Base-by-base conservation (phyloP, 64 coral and sea anemone species). In the Orbicella faveolata region DNA sequence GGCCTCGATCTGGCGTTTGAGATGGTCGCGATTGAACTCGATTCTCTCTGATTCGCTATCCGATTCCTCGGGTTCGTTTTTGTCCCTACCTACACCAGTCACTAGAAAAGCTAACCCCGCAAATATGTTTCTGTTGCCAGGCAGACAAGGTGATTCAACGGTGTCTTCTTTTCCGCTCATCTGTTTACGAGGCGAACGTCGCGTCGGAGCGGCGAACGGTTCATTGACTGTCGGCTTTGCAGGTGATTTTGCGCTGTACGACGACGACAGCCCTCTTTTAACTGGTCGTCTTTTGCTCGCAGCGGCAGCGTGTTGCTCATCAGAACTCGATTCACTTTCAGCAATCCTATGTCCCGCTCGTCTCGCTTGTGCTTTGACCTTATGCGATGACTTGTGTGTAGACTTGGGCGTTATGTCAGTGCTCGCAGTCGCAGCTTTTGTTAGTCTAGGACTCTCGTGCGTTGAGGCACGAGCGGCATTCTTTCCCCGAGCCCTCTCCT, bases 81-180 rank as follows among this genome's bases (percentile, higher is more conserved):
- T 35, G 9, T 79, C 54, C 21, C 89, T 85, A 11, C 63, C 25
- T 9, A 68, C 81, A 30, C 93, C 90, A 1, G 96, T 98, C n/a
- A 98, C 73, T 14, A 98, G 55, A 36, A 98, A 98, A 0, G 93
- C 93, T 79, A 93, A 95, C 0, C 96, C 96, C 57, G 93, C 90
- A 84, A 98, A 98, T 37, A 95, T 20, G 34, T 87, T 94, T 76
- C 84, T 75, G 36, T 94, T 88, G 13, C 21, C 11, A 1, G 67
- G 74, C 54, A 25, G 96, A 89, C 10, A 91, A 18, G 78, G 63
- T 19, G 39, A 70, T 20, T 83, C 36, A 7, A 75, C 59, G 23
- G 77, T 52, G 21, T 79, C 53, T 53, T 36, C 65, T 25, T 52
- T 75, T 36, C 25, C 33, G 54, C 36, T 89, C 53, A 63, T 44